Evolutionary conservation across 1,140 invertebrate genomes (phyloP), one percentile per base, ranked within the genome.

Genomic region (Yoshiicerus persimilis): DNA sequence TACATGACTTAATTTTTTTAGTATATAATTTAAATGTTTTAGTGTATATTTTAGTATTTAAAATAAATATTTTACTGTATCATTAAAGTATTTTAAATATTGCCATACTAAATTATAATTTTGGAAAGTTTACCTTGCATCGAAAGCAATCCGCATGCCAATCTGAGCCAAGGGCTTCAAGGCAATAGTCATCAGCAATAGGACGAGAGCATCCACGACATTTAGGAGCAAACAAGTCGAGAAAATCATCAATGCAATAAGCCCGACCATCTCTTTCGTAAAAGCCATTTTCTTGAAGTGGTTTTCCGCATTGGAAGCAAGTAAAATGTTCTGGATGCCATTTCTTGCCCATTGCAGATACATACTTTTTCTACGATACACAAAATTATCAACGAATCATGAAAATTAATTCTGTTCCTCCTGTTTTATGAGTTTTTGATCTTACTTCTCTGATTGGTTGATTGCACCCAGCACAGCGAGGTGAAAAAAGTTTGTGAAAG

Each of bases 131-230:
- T 16, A 95, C 95, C 92, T 93, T 93, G 92, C 95, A 96, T 38
- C 94, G 94, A 92, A 96, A 96, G 90, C 95, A 96, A 88, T 95
- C 93, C 8, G 94, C 94, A 92, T 96, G 95, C 95, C 95, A 96
- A 90, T 95, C 94, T 77, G 93, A 90, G 88, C 94, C 94, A n/a
- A 96, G 92, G 27, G 95, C 95, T 13, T 94, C 94, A 86, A 96
- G 95, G 91, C 95, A 96, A 91, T 95, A 95, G 88, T 94, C 94
- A 86, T 93, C 92, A 10, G 70, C 86, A 39, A 96, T 96, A 10
- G 95, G 93, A 27, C 92, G 91, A 36, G 92, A 92, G 92, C 95
- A 95, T 4, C 94, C 94, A 23, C 93, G 93, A 92, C 95, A 95
- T 91, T 95, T 95, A 0, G 95, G 94, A 5, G 95, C 95, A 92